Base-by-base conservation (phyloP, 2,113 vertebrate genomes). In the Caracal caracal region DNA sequence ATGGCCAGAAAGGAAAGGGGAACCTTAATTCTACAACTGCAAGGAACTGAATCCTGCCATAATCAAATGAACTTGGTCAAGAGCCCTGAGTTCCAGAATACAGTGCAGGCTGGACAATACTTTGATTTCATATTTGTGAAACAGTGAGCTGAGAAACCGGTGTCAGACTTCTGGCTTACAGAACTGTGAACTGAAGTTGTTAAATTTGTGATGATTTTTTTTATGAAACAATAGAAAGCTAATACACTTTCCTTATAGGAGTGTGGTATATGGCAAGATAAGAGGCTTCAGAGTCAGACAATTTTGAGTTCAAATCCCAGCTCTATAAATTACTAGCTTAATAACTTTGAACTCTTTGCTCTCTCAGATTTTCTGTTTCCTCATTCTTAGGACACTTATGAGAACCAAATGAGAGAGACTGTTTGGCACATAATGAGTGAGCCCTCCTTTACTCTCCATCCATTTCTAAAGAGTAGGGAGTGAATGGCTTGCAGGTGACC, bases 121-220 rank as follows among this genome's bases (percentile, higher is more conserved):
- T 12, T 75, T 81, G 20, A 61, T 93, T 93, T 93, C 51, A 65
- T 88, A 10, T 53, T 81, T 92, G 12, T 90, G 68, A 97, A 70
- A 68, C 17, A 28, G 19, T 84, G 20, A 79, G 59, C 28, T 92
- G 30, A 92, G 28, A 75, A 93, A 68, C 37, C 4, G 49, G 37
- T 93, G 56, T 70, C 76, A 80, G 53, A 96, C 22, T 88, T 95
- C 30, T 85, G n/a, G 93, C 30, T 70, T 90, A 68, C 7, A 94
- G 26, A 95, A 92, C 51, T 56, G 13, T 85, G 76, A 61, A 35
- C 5, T 80, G 43, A 95, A 92, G 49, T 22, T 90, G 20, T 47
- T 88, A 91, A 85, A 28, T 91, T 78, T 61, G 28, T 88, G 61
- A 26, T 30, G 16, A 73, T 76, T 43, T 89, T 89, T 89, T 1